These are phyloP conservation scores for Pterostichus niger DNA, from an alignment of 2,888 invertebrate genomes.

Conservation along the genomic window DNA sequence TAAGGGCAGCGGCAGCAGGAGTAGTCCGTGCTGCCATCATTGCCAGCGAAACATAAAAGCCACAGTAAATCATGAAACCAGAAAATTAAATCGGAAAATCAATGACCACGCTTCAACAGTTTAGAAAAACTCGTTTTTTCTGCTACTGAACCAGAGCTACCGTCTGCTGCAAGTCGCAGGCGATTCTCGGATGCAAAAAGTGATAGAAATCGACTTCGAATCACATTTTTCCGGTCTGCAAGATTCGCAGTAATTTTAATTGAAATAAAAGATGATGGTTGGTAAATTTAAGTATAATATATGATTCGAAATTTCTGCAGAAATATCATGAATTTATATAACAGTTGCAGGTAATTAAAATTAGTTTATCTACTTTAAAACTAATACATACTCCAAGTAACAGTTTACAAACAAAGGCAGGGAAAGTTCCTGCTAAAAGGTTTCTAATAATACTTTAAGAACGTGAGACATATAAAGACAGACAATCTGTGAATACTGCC, in stretches of 20 bases:
- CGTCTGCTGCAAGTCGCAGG: slow-evolving; percentile 41
- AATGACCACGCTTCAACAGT: slow-evolving; percentile 51
- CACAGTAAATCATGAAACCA: slow-evolving; percentile 59
- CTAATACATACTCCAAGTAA: no score
- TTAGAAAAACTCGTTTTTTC: slow-evolving; percentile 43
- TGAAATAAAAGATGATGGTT: background rate
- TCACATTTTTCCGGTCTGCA: slow-evolving; percentile 10
- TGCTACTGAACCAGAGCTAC: slow-evolving; percentile 21
- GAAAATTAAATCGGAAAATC: slow-evolving; percentile 62
- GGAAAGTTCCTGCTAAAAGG: no score
- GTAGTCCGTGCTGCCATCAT: slow-evolving; percentile 26
- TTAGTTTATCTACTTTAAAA: no score
- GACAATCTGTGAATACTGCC: slow-evolving; percentile 49
- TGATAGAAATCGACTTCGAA: background rate
- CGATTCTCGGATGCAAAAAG: slow-evolving; percentile 37
- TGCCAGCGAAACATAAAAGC: slow-evolving; percentile 57
- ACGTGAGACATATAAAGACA: background rate
- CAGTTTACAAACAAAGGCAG: no score
- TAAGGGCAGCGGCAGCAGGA: background rate
- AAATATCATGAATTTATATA: no score
- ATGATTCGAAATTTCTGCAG: no score
- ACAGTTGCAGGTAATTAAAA: no score
- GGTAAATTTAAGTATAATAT: no score
- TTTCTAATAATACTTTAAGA: slow-evolving; percentile 23
- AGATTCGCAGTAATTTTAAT: slow-evolving; percentile 12